These are phyloP conservation scores for Eupithecia subumbrata DNA, from an alignment of 2,888 invertebrate species.

Conservation along the genomic window DNA sequence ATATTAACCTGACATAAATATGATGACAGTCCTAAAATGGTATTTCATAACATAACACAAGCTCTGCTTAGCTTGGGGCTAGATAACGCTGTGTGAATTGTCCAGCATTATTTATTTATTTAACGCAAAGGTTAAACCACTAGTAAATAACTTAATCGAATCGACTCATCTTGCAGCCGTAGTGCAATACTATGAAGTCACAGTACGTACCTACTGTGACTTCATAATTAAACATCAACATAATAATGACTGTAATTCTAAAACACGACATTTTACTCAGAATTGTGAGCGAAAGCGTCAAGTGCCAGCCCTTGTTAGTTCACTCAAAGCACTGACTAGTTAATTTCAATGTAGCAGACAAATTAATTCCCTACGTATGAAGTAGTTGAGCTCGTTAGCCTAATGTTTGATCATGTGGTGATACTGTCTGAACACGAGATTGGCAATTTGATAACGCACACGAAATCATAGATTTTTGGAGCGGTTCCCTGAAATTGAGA, in stretches of 20 bases:
- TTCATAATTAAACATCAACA: constrained; percentile 7
- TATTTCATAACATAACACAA: too few species aligned
- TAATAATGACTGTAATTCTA: not conserved
- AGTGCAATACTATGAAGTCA: not conserved
- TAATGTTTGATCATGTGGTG: constrained; percentile 57
- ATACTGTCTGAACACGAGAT: constrained; percentile 55
- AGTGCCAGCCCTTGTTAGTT: constrained; percentile 33
- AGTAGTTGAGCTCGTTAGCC: constrained; percentile 63
- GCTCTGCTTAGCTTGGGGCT: too few species aligned
- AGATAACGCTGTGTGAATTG: too few species aligned
- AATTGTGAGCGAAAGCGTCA: constrained; percentile 23
- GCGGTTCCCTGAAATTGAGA: not conserved
- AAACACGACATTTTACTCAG: constrained; percentile 14
- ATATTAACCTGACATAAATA: too few species aligned
- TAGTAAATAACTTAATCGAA: constrained; percentile 13
- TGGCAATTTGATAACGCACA: constrained; percentile 9
- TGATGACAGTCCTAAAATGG: too few species aligned
- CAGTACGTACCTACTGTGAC: constrained; percentile 6
- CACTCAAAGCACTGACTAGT: constrained; percentile 36
- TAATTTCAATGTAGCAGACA: constrained; percentile 43
- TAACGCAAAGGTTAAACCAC: constrained; percentile 12
- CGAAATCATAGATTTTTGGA: constrained; percentile 5
- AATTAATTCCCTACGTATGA: constrained; percentile 59
- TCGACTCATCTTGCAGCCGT: constrained; percentile 2
- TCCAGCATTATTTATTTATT: too few species aligned